Conservation (phyloP, 1,140 invertebrate species). For the Zaprionus vittiger region DNA sequence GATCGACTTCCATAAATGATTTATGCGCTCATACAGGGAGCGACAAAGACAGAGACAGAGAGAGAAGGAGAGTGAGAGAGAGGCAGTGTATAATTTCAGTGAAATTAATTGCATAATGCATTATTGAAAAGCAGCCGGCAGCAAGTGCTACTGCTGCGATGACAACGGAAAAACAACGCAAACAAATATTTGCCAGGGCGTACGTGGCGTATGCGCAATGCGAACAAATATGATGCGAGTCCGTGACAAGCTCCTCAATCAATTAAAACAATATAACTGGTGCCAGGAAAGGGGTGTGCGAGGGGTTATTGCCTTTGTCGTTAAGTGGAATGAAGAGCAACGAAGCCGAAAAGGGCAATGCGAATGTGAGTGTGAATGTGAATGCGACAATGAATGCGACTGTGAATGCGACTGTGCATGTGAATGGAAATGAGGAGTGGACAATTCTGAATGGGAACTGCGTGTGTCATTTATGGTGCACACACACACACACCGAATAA, state of each 20-base stretch:
- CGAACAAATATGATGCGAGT: constrained; percentile 29
- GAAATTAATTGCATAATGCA: constrained; percentile 55
- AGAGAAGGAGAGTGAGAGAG: not conserved
- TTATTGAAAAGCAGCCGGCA: constrained; percentile 31
- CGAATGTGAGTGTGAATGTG: constrained; percentile 5
- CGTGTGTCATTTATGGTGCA: constrained; percentile 43
- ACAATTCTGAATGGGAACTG: constrained; percentile 20
- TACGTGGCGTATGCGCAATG: constrained; percentile 38
- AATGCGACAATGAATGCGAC: not conserved
- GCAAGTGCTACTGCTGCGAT: not conserved
- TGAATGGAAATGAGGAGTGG: constrained; percentile 23
- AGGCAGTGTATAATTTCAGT: constrained; percentile 26
- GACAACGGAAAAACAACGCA: constrained; percentile 13
- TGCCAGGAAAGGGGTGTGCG: not conserved
- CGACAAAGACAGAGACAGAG: not conserved
- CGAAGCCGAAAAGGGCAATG: constrained; percentile 29
- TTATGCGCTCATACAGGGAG: constrained; percentile 18
- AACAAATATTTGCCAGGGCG: constrained; percentile 40
- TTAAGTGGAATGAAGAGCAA: constrained; percentile 36
- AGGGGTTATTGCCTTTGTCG: constrained; percentile 12
- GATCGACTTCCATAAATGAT: constrained; percentile 29
- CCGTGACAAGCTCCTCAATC: constrained; percentile 45
- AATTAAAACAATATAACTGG: constrained; percentile 57
- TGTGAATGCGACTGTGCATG: not conserved
- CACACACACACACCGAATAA: constrained; percentile 3